Evolutionary conservation across 1,140 invertebrate genomes (phyloP).

Genomic region (Watersipora subatra): DNA sequence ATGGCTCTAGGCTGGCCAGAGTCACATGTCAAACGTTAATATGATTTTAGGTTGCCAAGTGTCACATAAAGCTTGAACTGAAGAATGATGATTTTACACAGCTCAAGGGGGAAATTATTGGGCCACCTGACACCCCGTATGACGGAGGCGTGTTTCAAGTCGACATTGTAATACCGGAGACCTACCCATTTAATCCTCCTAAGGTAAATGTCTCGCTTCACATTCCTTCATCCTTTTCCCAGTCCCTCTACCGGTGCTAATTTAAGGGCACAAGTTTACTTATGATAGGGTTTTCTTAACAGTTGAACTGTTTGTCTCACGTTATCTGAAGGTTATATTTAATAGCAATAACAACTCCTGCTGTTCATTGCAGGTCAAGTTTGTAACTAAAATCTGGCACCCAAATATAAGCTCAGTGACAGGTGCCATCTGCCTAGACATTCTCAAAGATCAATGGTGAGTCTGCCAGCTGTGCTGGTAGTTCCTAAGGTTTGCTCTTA

Average conservation of each 20-base stretch:
- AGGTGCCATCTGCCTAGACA: conserved; percentile 96
- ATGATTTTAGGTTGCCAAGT: conserved; percentile 73
- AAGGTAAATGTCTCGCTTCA: conserved; percentile 48
- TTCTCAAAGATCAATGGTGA: conserved; percentile 95
- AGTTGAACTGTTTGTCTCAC: no score
- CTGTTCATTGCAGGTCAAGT: conserved; percentile 47
- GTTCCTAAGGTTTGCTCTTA: no score
- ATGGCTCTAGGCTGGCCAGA: no score
- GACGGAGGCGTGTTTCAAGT: conserved; percentile 83
- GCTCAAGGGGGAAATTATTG: conserved; percentile 60
- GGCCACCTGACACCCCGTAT: conserved; percentile 88
- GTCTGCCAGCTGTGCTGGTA: conserved; percentile 7
- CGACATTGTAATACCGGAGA: conserved; percentile 95
- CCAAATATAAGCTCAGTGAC: conserved; percentile 98
- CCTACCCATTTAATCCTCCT: conserved; percentile 97
- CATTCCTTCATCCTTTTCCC: neutral
- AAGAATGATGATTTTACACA: conserved; percentile 81
- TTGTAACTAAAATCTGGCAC: conserved; percentile 98
- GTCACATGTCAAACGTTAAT: no score
- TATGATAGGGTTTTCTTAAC: no score
- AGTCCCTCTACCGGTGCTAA: no score
- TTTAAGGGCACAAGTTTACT: no score
- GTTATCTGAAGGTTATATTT: no score
- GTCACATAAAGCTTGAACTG: conserved; percentile 79
- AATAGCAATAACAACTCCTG: no score